Evolutionary conservation across 2,797 vertebrate species (phyloP).

Genomic region (Kryptopterus vitreolus): DNA sequence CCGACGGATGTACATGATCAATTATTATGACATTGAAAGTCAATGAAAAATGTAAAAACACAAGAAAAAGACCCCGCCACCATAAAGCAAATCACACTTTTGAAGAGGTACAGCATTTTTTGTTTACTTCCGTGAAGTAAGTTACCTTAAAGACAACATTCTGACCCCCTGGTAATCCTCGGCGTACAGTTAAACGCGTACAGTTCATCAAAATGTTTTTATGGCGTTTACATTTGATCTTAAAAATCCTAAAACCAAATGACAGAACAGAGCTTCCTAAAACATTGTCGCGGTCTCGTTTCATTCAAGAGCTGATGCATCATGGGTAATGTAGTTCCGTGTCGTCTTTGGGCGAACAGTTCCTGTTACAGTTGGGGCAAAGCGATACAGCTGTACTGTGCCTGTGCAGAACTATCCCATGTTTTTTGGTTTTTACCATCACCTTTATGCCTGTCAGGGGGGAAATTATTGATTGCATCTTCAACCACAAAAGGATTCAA

Average conservation of each 20-base stretch:
- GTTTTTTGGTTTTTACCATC: too few relatives aligned
- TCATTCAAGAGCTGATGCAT: constrained; percentile 18
- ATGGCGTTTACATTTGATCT: background rate
- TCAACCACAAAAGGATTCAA: too few relatives aligned
- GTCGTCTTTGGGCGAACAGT: background rate
- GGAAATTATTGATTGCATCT: too few relatives aligned
- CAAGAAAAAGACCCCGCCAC: too few relatives aligned
- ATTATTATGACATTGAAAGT: background rate
- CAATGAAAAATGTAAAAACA: background rate
- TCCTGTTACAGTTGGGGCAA: background rate
- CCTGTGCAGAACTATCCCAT: too few relatives aligned
- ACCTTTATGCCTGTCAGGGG: too few relatives aligned
- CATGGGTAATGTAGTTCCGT: constrained; percentile 31
- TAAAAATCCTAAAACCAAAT: background rate
- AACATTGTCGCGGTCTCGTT: background rate
- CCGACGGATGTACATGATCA: background rate
- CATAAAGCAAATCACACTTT: background rate
- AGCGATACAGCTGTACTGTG: background rate
- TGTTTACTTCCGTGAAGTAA: constrained; percentile 17
- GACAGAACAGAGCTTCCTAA: background rate
- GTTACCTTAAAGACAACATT: constrained; percentile 22
- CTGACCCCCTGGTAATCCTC: background rate
- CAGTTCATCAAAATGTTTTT: background rate
- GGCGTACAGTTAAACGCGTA: background rate
- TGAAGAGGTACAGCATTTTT: background rate